Base-by-base conservation (phyloP, 1,140 invertebrate genomes). In the Eciton burchellii region DNA sequence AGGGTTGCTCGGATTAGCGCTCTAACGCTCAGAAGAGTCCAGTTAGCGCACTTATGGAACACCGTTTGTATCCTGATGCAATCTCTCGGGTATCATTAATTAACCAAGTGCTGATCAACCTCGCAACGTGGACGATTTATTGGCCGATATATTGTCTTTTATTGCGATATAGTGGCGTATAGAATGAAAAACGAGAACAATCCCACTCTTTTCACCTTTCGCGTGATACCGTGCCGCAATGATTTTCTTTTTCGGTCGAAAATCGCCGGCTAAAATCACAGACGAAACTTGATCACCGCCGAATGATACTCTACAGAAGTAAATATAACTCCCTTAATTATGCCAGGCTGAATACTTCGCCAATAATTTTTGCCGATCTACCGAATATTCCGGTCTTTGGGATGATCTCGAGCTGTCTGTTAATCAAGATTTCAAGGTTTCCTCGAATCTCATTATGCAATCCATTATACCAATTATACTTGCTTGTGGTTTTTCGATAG, bases 1-100 rank as follows among this genome's bases (percentile, higher is more conserved):
- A 19, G 26, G 56, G n/a, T 21, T 79, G 70, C 74, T 45, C 63
- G 63, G 74, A 79, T 79, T 70, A 79, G 68, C 74, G 62, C 63
- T 21, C 12, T 68, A 56, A 77, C 54, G 52, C n/a, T n/a, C 74
- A 45, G 74, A 79, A 79, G 49, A 79, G 74, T 79, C 21, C 35
- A 29, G 49, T 43, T 49, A 43, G 41, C 68, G 74, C 63, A 45
- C 66, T 77, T 79, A 57, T 11, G 12, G 47, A 43, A 43, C 12
- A 43, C 21, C 21, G 16, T 35, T 45, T 21, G 74, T 24, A 21
- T 73, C 16, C 19, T 57, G 6, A 16, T 35, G 24, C n/a, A 43
- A 68, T 56, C 43, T 19, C 21, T 14, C 19, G 4, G 49, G 26
- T 24, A 12, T 9, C 43, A 72, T 72, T 57, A 52, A 57, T 57